phyloP scores from a whole-genome alignment of 2,113 vertebrate species.

The Carollia perspicillata region DNA sequence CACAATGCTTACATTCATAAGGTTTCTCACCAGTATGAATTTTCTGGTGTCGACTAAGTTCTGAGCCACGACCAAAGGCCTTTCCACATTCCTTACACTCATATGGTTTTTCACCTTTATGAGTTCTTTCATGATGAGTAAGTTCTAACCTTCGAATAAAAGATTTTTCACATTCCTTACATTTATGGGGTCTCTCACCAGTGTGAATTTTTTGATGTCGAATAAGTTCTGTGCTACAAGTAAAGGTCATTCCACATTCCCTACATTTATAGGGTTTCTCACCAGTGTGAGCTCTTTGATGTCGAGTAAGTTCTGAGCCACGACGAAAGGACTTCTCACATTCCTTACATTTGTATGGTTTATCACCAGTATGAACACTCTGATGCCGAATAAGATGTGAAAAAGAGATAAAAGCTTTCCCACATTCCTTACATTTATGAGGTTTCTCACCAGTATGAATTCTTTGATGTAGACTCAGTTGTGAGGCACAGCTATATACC shows the following conservation, averaged over 20 bases:
- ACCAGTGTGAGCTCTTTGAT: constrained; percentile 62
- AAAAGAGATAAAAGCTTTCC: constrained; percentile 72
- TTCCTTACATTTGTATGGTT: constrained; percentile 72
- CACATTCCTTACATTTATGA: constrained; percentile 76
- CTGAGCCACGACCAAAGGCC: constrained; percentile 60
- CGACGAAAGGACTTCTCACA: constrained; percentile 74
- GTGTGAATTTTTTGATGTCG: constrained; percentile 71
- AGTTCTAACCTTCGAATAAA: constrained; percentile 70
- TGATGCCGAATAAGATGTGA: constrained; percentile 73
- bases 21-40: constrained; percentile 75
- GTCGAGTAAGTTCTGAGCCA: constrained; percentile 73
- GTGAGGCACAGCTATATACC: constrained; percentile 76
- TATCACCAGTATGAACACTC: constrained; percentile 72
- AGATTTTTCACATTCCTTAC: constrained; percentile 69
- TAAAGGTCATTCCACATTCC: constrained; percentile 72
- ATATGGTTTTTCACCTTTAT: constrained; percentile 68
- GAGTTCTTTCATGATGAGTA: constrained; percentile 62
- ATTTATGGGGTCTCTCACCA: constrained; percentile 70
- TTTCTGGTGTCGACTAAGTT: constrained; percentile 69
- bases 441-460: constrained; percentile 78
- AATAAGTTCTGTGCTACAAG: constrained; percentile 71
- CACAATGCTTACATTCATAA: constrained; percentile 67
- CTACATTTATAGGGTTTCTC: constrained; percentile 72
- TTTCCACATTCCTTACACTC: constrained; percentile 65
- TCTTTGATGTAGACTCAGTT: constrained; percentile 74